These are phyloP conservation scores for Macquaria australasica DNA, from an alignment of 2,113 vertebrate genomes.

Conservation along the genomic window DNA sequence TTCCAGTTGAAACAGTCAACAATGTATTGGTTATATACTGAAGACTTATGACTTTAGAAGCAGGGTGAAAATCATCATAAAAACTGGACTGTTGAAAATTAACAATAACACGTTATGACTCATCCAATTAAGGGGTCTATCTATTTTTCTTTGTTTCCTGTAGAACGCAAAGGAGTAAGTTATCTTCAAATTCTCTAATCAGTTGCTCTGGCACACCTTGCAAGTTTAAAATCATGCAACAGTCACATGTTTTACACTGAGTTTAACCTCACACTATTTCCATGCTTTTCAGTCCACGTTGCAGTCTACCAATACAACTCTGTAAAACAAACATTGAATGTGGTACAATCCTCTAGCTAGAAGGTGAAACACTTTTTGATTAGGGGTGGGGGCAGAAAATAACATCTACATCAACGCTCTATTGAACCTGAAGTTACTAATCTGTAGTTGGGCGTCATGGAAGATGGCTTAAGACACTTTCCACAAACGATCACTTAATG, in stretches of 20 bases:
- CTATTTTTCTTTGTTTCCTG: constrained; percentile 24
- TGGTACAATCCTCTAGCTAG: constrained; percentile 69
- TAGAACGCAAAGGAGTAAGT: constrained; percentile 20
- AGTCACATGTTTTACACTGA: constrained; percentile 69
- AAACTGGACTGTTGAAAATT: constrained; percentile 33
- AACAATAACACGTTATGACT: constrained; percentile 23
- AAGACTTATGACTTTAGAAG: constrained; percentile 52
- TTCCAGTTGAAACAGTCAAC: constrained; percentile 82
- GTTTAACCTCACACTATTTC: constrained; percentile 68
- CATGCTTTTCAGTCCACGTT: constrained; percentile 78
- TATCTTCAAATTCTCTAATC: constrained; percentile 19
- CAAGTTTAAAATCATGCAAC: constrained; percentile 80
- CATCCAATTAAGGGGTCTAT: constrained; percentile 32
- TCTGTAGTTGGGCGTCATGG: constrained; percentile 46
- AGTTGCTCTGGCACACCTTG: constrained; percentile 62
- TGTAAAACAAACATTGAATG: constrained; percentile 61
- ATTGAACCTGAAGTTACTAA: constrained; percentile 53
- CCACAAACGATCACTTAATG: constrained; percentile 51
- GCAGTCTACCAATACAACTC: constrained; percentile 61
- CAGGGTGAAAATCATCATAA: constrained; percentile 31
- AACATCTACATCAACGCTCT: constrained; percentile 50
- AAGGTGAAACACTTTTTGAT: constrained; percentile 61
- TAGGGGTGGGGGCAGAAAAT: constrained; percentile 29
- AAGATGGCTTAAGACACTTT: constrained; percentile 55
- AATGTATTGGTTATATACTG: constrained; percentile 60